These are phyloP conservation scores for Isaurus tuberculatus DNA, from an alignment of 92 coral and sea anemone species.

Conservation along the genomic window DNA sequence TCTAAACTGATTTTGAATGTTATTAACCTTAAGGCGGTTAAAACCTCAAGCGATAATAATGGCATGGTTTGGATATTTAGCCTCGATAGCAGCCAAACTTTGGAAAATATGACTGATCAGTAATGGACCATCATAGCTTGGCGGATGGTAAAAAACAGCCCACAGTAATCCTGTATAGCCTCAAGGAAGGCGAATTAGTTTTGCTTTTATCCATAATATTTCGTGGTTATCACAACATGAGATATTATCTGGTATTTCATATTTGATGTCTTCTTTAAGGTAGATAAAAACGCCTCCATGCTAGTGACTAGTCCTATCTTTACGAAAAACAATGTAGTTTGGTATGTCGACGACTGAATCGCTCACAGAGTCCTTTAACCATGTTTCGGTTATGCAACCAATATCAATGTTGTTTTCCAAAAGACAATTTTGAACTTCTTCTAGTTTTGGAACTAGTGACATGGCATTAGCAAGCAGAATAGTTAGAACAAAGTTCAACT, in stretches of 20 bases:
- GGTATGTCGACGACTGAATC: conserved; percentile 53
- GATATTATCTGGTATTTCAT: conserved; percentile 42
- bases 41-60: conserved; percentile 43
- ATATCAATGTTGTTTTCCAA: background rate
- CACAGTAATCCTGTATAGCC: too few species aligned
- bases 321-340: conserved; percentile 45
- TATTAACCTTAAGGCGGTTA: conserved; percentile 18
- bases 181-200: too few species aligned
- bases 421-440: conserved; percentile 1
- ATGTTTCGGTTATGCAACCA: background rate
- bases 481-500: background rate
- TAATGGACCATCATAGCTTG: background rate
- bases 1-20: conserved; percentile 20
- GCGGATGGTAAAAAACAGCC: background rate
- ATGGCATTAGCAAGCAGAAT: background rate
- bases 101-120: background rate
- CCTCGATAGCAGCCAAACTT: conserved; percentile 12
- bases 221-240: conserved; percentile 56
- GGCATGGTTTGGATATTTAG: conserved; percentile 38
- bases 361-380: background rate
- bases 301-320: conserved; percentile 47
- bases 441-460: background rate
- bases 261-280: conserved; percentile 45
- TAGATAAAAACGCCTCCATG: conserved; percentile 62
- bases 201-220: background rate